phyloP scores from a whole-genome alignment of 2,888 invertebrate genomes.

The Gisinianus flammeolus region DNA sequence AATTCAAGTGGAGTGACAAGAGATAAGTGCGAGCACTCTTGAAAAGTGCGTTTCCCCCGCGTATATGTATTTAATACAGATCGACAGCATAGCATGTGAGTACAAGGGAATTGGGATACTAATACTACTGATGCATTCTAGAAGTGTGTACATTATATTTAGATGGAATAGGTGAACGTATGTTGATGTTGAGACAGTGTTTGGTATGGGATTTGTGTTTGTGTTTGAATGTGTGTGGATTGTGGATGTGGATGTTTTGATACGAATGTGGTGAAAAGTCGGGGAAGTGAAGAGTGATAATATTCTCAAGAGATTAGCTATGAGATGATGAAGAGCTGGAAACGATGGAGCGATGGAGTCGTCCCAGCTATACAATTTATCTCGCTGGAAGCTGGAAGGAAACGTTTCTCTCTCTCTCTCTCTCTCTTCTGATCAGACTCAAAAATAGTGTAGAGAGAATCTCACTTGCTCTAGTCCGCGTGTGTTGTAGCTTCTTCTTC shows the following conservation, averaged over 20 bases:
- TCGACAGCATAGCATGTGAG: too few relatives aligned
- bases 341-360: neutral
- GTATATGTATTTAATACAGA: too few relatives aligned
- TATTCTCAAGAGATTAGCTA: conserved; percentile 47
- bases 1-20: conserved; percentile 13
- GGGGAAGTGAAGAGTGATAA: conserved; percentile 48
- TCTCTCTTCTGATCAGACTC: neutral
- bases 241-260: neutral
- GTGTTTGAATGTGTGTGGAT: neutral
- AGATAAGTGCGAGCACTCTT: neutral
- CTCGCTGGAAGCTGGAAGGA: conserved; percentile 25
- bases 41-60: neutral
- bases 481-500: neutral
- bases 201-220: neutral
- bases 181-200: neutral
- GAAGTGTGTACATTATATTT: neutral
- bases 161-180: neutral
- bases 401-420: neutral
- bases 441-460: neutral
- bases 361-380: conserved; percentile 45
- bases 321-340: conserved; percentile 41
- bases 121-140: neutral
- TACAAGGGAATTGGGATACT: too few relatives aligned
- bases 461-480: too few relatives aligned
- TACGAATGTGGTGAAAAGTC: conserved; percentile 26